Evolutionary conservation across 1,140 invertebrate genomes (phyloP), one percentile per base, ranked within the genome.

Genomic region (Ladona fulva): DNA sequence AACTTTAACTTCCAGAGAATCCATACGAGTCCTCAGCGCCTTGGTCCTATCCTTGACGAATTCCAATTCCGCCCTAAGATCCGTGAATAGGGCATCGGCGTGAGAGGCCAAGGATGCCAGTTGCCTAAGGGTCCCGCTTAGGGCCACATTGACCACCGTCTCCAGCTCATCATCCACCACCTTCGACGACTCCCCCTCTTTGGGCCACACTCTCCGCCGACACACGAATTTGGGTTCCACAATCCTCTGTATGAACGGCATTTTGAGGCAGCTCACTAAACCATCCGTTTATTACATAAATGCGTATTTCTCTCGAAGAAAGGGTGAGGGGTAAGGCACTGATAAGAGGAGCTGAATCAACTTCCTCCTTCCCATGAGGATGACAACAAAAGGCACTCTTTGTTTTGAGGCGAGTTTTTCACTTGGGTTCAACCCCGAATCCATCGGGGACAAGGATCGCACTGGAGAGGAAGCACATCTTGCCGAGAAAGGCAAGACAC

Each of bases 21-120:
- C 83, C 78, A 94, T 90, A 80, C 90, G 90, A 22, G 83, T 83
- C 81, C 89, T 89, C 73, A 93, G 88, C 12, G 84, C 84, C 73
- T 89, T 88, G 11, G 91, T 90, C 79, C 92, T 86, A 80, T 90
- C 88, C 66, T 88, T 88, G 79, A 94, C 89, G 78, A 87, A 85
- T 82, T 90, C 87, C 80, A 94, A 86, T 82, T 93, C 90, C 76
- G 86, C 86, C 24, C 91, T 89, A 80, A 94, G 86, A 81, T 92
- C 91, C 82, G 88, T 88, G 84, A 94, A 94, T 78, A 94, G 91
- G 83, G 93, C 91, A 83, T 93, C 90, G 79, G 93, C 92, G 73
- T 92, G 88, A 76, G 91, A 83, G 80, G 93, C 90, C 82, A 94
- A 85, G n/a, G 91, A 93, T 37, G 92, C 91, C 81, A 94, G 87